A percentile compares a stretch with the other conserved stretches of the same genome.
Evolutionary conservation across 2,888 invertebrate genomes (phyloP).

Genomic region (Nipponacmea schrenckii): DNA sequence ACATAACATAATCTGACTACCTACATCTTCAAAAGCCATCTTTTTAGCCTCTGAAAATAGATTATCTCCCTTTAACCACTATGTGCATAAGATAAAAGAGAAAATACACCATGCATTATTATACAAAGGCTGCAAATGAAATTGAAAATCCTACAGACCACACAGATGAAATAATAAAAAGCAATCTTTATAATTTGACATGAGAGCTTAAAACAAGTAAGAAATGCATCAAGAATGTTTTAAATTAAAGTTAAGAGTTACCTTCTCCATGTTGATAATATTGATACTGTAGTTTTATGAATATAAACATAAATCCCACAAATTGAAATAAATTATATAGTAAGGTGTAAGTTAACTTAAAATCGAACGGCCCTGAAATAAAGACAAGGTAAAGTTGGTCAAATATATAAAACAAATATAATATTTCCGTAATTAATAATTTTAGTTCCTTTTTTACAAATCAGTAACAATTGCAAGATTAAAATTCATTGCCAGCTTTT

Average conservation of each 20-base stretch:
- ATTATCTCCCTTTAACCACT: constrained; percentile 8
- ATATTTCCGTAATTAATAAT: too few species aligned
- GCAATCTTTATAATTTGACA: too few species aligned
- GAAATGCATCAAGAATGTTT: too few species aligned
- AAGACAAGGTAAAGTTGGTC: background rate
- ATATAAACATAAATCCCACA: constrained; percentile 83
- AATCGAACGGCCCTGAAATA: constrained; percentile 42
- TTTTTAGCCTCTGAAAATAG: constrained; percentile 43
- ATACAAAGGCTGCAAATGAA: background rate
- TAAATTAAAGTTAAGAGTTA: constrained; percentile 54
- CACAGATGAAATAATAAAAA: too few species aligned
- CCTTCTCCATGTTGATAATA: constrained; percentile 80
- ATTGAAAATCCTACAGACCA: too few species aligned
- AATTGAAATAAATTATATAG: constrained; percentile 92
- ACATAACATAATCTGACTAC: constrained; percentile 69
- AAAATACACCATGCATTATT: background rate
- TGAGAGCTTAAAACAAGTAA: too few species aligned
- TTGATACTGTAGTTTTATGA: constrained; percentile 79
- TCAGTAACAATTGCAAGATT: too few species aligned
- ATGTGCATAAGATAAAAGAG: too few species aligned
- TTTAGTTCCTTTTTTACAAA: too few species aligned
- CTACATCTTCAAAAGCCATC: constrained; percentile 56
- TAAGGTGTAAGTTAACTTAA: constrained; percentile 78
- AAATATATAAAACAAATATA: too few species aligned
- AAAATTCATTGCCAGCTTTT: too few species aligned